Evolutionary conservation across 1,140 invertebrate species (phyloP), one percentile per base, ranked within the genome.

Genomic region (Drosophila equinoxialis): DNA sequence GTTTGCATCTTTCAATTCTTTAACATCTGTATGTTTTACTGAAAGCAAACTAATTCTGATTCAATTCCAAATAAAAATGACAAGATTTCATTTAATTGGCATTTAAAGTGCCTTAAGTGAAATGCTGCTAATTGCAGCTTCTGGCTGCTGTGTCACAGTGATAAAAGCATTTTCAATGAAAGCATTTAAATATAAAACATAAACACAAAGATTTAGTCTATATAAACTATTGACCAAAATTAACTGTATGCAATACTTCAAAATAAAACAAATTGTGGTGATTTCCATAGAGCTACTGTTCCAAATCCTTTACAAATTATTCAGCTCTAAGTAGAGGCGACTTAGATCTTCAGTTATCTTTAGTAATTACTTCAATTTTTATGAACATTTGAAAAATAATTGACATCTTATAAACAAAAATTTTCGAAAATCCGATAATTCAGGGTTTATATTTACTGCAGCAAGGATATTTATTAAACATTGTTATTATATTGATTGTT

Each of bases 351-450:
- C 5, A 30, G 26, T 6, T 30, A 0, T 6, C 26, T 30, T 30
- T 6, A 30, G 6, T 6, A 30, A 30, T 30, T 30, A 6, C 26
- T 30, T 6, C 0, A 30, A 30, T 30, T 30, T 30, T 30, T 30
- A 0, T 6, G 26, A 0, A 30, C 0, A 30, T 30, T 0, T 30
- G 0, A 30, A 0, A 0, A 30, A 2, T 30, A 2, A 30, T 0
- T 30, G 6, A 6, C 26, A 30, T 30, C 6, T 30, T 2, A 6
- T 6, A 0, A 6, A 30, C 4, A 0, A 30, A 1, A 30, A 6
- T 30, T 0, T 30, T 30, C 6, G 0, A 6, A 6, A 30, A 6
- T 30, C 5, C 4, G 26, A 30, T 30, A 30, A 30, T 6, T 30
- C 6, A 6, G 26, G 26, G 26, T 30, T 30, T 30, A 30, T 30